Base-by-base conservation (phyloP, 2,113 vertebrate species). In the Hirundichthys speculiger region DNA sequence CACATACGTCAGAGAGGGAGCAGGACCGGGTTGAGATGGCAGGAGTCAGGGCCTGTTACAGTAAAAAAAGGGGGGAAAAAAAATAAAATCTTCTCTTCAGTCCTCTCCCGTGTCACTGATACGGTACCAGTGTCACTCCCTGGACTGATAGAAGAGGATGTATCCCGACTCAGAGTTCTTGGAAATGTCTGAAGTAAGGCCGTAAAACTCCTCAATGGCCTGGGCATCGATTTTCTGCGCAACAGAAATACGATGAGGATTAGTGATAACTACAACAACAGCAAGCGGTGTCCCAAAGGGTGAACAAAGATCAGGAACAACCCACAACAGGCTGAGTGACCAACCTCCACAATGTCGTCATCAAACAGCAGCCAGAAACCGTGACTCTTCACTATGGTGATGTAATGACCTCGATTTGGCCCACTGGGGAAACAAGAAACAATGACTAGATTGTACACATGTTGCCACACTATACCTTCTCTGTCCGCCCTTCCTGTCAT, bases 81-180 rank as follows among this genome's bases (percentile, higher is more conserved):
- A 40, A 40, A 42, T 24, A 27, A 59, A 40, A 47, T 52, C 13
- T 66, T 54, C 53, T 58, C 13, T 50, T 59, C 13, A 58, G 45
- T 65, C 62, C 46, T 27, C 38, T 64, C 41, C 56, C 62, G 46
- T 30, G 38, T 75, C 22, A 24, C 49, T 40, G 51, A 48, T 69
- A 47, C 54, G n/a, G n/a, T n/a, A n/a, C n/a, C 74, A 58, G 64
- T 92, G 55, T 95, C 94, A 99, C 88, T 98, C 96, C 91, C 96
- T 95, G 77, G 96, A 98, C 89, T 99, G 97, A 87, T 99, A 98
- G 91, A 99, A 99, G 92, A 99, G 95, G 92, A 99, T 98, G 90
- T 99, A 99, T 83, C 97, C 97, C 50, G 97, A 99, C 89, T 99
- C 97, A 0, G 97, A 99, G 92, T 99, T 99, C 92, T 98, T 98